Evolutionary conservation across 2,888 invertebrate genomes (phyloP), one percentile per base, ranked within the genome.

Genomic region (Yponomeuta plumbellus): DNA sequence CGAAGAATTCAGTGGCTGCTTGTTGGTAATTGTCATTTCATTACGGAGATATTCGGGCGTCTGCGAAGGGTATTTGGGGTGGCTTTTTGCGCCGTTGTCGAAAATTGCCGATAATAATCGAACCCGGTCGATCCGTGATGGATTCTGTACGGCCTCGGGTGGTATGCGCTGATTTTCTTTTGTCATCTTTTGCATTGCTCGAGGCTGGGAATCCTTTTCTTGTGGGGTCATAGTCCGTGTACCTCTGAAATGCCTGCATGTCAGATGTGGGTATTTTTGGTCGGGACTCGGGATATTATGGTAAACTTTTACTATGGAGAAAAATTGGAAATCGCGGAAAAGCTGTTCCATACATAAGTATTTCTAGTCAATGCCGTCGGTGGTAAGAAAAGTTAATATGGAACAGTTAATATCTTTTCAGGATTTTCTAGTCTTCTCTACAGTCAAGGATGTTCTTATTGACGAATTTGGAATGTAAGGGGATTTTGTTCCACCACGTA

Each of bases 91-190:
- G 80, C 69, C 70, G 72, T 74, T 72, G 74, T 70, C 80, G 74
- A 85, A 65, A 89, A 90, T 89, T 88, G 83, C 80, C 79, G 83
- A 86, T 86, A 87, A 89, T 87, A 87, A 89, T 87, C 85, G 84
- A 78, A 82, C 74, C 44, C 81, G 74, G 75, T 84, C 85, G 86
- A 85, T 81, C 75, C 79, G 77, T 81, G 83, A 86, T 83, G 80
- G 83, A 81, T 79, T 70, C 56, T 34, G n/a, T 63, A 44, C 61
- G 34, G 61, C 58, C 44, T 17, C 40, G 63, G 39, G 13, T 11
- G 59, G 23, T 59, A 59, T 59, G 21, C 39, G 40, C n/a, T 11
- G 59, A 58, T 17, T 56, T 65, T 56, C 65, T 34, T 34, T 65
- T 65, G 52, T 61, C n/a, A 44, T 52, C 57, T 44, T 61, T 52